Evolutionary conservation across 2,113 vertebrate species (phyloP).

Genomic region (Chitala chitala): DNA sequence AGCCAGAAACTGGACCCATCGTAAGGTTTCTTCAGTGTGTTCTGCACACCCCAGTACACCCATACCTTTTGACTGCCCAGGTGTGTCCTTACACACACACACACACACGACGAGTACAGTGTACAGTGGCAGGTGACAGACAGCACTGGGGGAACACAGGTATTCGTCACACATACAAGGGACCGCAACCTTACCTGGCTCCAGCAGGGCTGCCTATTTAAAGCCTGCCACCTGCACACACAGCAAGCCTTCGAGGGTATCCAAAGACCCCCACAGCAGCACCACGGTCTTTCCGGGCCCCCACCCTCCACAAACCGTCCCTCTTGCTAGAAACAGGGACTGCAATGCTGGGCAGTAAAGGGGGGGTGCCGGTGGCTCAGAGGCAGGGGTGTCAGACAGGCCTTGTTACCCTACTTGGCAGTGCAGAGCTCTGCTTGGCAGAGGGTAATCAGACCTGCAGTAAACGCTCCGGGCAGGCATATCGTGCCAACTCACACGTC

Average conservation of each 20-base stretch:
- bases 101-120: slow-evolving; percentile 35
- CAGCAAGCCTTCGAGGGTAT: slow-evolving; percentile 32
- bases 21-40: neutral
- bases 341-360: too few relatives aligned
- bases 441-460: too few relatives aligned
- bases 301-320: neutral
- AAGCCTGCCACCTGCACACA: slow-evolving; percentile 38
- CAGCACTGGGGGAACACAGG: slow-evolving; percentile 44
- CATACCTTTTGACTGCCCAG: slow-evolving; percentile 28
- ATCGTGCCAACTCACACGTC: too few relatives aligned
- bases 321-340: too few relatives aligned
- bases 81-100: slow-evolving; percentile 41
- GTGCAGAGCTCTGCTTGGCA: too few relatives aligned
- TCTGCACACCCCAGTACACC: neutral
- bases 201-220: slow-evolving; percentile 44
- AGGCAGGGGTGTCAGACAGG: too few relatives aligned
- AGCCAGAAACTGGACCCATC: neutral
- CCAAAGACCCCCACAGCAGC: slow-evolving; percentile 25
- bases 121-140: slow-evolving; percentile 42
- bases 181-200: slow-evolving; percentile 55
- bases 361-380: too few relatives aligned
- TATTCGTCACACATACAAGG: slow-evolving; percentile 47
- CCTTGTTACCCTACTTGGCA: too few relatives aligned
- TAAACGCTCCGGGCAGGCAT: too few relatives aligned
- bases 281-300: slow-evolving; percentile 38